These are phyloP conservation scores for Drosophila borborema DNA, from an alignment of 2,888 invertebrate genomes.

Conservation along the genomic window DNA sequence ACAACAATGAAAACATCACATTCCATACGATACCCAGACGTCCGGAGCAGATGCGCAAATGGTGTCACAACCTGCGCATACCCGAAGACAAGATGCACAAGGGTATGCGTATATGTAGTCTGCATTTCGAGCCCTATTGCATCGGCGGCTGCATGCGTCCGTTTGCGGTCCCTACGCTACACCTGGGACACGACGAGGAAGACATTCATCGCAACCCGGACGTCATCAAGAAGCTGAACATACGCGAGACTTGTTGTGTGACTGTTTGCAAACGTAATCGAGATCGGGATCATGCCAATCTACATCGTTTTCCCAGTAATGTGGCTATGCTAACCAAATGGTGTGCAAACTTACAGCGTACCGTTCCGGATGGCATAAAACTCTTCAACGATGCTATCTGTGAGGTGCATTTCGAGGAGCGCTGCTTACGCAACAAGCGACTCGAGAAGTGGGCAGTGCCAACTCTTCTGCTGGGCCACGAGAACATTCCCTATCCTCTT, in stretches of 20 bases:
- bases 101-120: constrained; percentile 80
- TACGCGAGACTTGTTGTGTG: constrained; percentile 81
- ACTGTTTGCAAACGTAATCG: constrained; percentile 78
- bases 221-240: constrained; percentile 82
- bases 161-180: constrained; percentile 80
- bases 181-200: constrained; percentile 79
- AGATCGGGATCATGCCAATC: constrained; percentile 81
- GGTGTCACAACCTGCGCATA: constrained; percentile 82
- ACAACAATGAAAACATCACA: constrained; percentile 78
- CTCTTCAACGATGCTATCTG: constrained; percentile 83
- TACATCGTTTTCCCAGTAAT: constrained; percentile 82
- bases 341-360: constrained; percentile 78
- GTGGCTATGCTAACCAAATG: constrained; percentile 74
- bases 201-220: constrained; percentile 82
- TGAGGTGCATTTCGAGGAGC: constrained; percentile 81
- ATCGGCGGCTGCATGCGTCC: constrained; percentile 83
- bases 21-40: constrained; percentile 81
- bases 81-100: constrained; percentile 78
- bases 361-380: constrained; percentile 79
- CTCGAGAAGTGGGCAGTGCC: constrained; percentile 82
- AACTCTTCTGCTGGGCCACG: constrained; percentile 73
- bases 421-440: constrained; percentile 81
- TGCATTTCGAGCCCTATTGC: constrained; percentile 81
- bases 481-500: constrained; percentile 67
- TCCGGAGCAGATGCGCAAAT: constrained; percentile 80